phyloP scores from a whole-genome alignment of 2,113 vertebrate species.

The Cololabis saira region DNA sequence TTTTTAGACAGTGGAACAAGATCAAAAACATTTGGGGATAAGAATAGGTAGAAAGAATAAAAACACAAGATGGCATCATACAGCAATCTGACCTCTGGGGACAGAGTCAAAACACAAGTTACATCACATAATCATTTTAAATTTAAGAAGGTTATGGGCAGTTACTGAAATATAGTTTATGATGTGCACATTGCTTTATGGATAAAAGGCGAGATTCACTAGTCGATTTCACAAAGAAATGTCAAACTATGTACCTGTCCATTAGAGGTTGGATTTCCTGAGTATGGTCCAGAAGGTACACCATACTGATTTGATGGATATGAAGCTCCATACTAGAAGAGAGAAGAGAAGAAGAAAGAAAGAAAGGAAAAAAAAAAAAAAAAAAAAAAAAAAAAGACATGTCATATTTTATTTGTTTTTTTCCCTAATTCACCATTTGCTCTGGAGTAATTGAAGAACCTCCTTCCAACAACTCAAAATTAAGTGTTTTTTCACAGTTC shows the following conservation, averaged over 20 bases:
- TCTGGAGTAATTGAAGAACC: neutral
- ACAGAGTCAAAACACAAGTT: no score
- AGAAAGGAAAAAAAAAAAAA: no score
- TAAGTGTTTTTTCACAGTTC: no score
- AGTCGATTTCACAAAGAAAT: neutral
- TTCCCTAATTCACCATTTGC: neutral
- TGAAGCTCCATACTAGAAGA: conserved; percentile 81
- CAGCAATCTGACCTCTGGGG: no score
- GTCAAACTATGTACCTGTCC: conserved; percentile 70
- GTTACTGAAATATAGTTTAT: no score
- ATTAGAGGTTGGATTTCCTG: conserved; percentile 78
- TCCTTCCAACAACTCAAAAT: no score
- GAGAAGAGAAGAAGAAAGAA: no score
- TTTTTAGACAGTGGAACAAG: neutral
- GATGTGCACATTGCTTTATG: no score
- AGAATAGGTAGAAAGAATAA: neutral
- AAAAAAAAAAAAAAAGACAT: no score
- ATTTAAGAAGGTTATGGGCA: no score
- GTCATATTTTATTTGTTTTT: neutral
- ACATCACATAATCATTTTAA: no score
- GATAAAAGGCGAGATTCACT: neutral
- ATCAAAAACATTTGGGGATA: neutral
- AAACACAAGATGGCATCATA: no score
- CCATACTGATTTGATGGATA: conserved; percentile 87
- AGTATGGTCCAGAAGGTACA: conserved; percentile 77